Conservation (phyloP, 2,113 vertebrate genomes). For the human region DNA sequence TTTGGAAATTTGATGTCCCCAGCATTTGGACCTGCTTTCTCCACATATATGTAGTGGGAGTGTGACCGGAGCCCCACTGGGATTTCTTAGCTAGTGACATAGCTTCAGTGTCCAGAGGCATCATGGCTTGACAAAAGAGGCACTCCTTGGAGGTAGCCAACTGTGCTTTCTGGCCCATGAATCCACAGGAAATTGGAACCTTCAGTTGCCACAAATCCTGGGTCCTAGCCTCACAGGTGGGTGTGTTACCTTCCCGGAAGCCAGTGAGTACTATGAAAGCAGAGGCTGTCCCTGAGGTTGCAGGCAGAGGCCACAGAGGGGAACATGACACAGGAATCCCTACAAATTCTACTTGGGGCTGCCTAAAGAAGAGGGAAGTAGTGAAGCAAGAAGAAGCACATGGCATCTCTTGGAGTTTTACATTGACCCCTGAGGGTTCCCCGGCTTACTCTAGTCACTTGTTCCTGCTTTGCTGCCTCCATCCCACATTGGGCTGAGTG, state of each 20-base stretch:
- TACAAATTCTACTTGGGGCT: neutral
- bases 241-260: neutral
- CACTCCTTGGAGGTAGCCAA: neutral
- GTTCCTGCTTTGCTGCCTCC: neutral
- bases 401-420: neutral
- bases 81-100: neutral
- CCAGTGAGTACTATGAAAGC: neutral
- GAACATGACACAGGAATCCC: neutral
- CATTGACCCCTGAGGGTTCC: neutral
- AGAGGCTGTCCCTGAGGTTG: neutral
- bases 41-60: neutral
- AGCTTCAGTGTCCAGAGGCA: neutral
- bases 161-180: neutral
- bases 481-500: neutral
- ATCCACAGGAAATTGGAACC: neutral
- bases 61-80: neutral
- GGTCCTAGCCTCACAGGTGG: neutral
- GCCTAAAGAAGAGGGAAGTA: neutral
- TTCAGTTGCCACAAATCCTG: neutral
- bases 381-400: neutral
- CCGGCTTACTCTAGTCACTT: neutral
- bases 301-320: neutral
- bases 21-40: neutral
- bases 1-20: neutral
- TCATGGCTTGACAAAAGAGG: neutral